A percentile compares a stretch with the other conserved stretches of the same genome.
These are phyloP conservation scores for Neoscelio sp. DNA, from an alignment of 2,888 invertebrate species.

Conservation along the genomic window DNA sequence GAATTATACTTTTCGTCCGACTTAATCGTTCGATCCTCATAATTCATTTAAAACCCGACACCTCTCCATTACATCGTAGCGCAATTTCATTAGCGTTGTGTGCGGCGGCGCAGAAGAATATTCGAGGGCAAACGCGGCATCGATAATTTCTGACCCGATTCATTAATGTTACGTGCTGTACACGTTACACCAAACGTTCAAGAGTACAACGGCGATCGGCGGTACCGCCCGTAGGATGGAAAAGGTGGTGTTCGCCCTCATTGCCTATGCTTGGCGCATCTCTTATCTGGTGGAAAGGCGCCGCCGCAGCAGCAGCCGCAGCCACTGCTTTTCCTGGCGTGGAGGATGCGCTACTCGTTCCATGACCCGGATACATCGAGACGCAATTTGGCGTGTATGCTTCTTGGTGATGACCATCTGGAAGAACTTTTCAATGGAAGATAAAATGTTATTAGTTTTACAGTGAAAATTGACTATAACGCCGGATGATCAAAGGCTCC, in stretches of 20 bases:
- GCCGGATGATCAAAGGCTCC: too few relatives aligned
- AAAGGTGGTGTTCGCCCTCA: conserved; percentile 75
- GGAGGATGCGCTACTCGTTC: conserved; percentile 57
- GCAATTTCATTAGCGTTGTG: conserved; percentile 64
- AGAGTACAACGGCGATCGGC: conserved; percentile 67
- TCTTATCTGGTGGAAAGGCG: conserved; percentile 78
- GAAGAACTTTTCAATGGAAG: conserved; percentile 72
- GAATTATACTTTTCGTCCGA: conserved; percentile 49
- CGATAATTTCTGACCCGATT: conserved; percentile 69
- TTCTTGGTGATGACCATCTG: conserved; percentile 78
- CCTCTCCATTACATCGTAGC: conserved; percentile 54
- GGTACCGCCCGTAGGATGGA: conserved; percentile 71
- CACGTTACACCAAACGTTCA: conserved; percentile 48
- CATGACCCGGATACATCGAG: conserved; percentile 80
- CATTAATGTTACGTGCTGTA: conserved; percentile 63
- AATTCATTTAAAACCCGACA: conserved; percentile 58
- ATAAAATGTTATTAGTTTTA: neutral
- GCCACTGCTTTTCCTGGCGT: conserved; percentile 73
- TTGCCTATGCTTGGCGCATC: conserved; percentile 74
- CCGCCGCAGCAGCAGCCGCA: conserved; percentile 75
- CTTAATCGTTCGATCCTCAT: conserved; percentile 71
- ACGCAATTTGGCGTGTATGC: conserved; percentile 81
- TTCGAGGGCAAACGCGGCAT: conserved; percentile 65
- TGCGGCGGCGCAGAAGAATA: conserved; percentile 51
- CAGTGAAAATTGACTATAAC: too few relatives aligned